Base-by-base conservation (phyloP, 2,797 vertebrate species). In the Cyprinodon diabolis region DNA sequence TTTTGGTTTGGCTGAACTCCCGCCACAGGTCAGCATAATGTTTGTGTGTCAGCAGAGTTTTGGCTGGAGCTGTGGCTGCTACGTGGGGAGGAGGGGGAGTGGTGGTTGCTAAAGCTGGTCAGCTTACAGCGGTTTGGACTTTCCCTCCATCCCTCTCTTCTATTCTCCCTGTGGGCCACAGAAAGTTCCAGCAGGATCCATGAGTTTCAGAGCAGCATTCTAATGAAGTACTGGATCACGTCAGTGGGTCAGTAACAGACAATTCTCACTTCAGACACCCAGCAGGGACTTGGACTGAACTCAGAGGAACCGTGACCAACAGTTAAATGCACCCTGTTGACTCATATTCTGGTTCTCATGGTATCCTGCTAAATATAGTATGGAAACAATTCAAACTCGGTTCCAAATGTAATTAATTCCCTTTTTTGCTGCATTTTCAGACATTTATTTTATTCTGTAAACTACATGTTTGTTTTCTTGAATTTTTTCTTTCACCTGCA, bases 1-100 rank as follows among this genome's bases (percentile, higher is more conserved):
- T 78, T 52, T 60, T 72, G 85, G 81, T 87, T 91, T 91, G 86
- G 91, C 85, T 90, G 91, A 93, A 92, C 88, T 91, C 82, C 86
- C 86, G 80, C 72, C 58, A 71, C 78, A 69, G 86, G 81, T 92
- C 89, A 89, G 79, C 84, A 87, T 79, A 88, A 87, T 81, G 82
- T 87, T 83, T 90, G 82, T 86, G 79, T 76, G 78, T 60, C 68
- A 49, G 77, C 70, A 30, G 43, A 13, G 58, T 65, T 76, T 66
- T 58, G 79, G 80, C 77, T 69, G 23, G 48, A 21, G 55, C 57
- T 72, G 68, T 45, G 78, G 81, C 78, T 63, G 78, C 37, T 63
- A 71, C 48, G 79, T 70, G 30, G 17, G 62, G 76, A 57, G 76
- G 68, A 69, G 4, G 74, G 63, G 79, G 76, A 75, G 37, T 15